phyloP scores from a whole-genome alignment of 1,140 invertebrate species.

The Macrostomum lignano region DNA sequence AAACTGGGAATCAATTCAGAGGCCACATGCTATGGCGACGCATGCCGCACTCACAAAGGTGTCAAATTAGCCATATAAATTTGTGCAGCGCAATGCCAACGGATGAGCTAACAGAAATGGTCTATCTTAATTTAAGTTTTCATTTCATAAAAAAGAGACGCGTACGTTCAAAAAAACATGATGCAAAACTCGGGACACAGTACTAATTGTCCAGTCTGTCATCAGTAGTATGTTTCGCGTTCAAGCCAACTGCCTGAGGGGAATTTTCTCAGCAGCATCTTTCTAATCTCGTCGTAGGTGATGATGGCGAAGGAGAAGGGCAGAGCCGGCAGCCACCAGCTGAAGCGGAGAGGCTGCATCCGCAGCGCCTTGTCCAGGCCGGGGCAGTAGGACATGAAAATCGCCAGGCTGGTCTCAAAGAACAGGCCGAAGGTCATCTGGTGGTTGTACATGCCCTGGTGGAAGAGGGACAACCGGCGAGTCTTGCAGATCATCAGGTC shows the following conservation, averaged over 20 bases:
- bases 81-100: too few relatives aligned
- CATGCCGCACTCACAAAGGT: too few relatives aligned
- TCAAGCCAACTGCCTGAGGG: constrained; percentile 78
- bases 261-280: constrained; percentile 62
- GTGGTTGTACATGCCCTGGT: constrained; percentile 61
- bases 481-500: constrained; percentile 96
- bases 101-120: too few relatives aligned
- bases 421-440: constrained; percentile 27
- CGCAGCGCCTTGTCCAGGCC: constrained; percentile 24
- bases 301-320: constrained; percentile 90
- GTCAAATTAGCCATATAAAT: too few relatives aligned
- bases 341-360: constrained; percentile 42
- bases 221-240: constrained; percentile 94
- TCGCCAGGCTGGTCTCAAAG: constrained; percentile 27
- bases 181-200: too few relatives aligned
- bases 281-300: constrained; percentile 76
- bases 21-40: too few relatives aligned
- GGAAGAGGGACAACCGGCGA: constrained; percentile 67
- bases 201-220: too few relatives aligned
- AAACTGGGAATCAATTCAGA: too few relatives aligned
- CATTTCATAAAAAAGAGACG: too few relatives aligned
- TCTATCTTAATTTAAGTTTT: too few relatives aligned
- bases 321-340: constrained; percentile 87
- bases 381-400: constrained; percentile 25
- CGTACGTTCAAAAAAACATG: too few relatives aligned